Base-by-base conservation (phyloP, 30 jellyfish, hydroid and myxozoan species). In the Nemopilema nomurai region DNA sequence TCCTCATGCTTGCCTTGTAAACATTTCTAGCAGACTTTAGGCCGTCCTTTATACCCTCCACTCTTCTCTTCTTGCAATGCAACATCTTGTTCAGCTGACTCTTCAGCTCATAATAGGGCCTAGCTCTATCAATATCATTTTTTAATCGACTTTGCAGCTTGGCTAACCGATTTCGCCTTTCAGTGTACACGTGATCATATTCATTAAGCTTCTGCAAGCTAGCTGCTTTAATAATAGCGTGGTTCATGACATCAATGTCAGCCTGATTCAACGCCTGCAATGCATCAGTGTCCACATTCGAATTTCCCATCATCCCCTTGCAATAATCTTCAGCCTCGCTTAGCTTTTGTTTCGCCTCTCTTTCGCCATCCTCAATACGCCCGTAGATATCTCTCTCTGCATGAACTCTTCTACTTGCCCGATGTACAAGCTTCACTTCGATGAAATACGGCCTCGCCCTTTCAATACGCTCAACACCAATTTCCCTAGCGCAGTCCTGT, bases 51-150 rank as follows among this genome's bases (percentile, higher is more conserved):
- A 51, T 9, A 51, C 21, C 27, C 28, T 76, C 86, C 1, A 76
- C 27, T 63, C 18, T 8, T 23, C 30, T 67, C 30, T 53, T 52
- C 24, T 76, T 16, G 62, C 63, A 57, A 24, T 18, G 76, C 8
- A 76, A 51, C 76, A 49, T 52, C 64, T 28, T 76, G 64, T 76
- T 76, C 1, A 76, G 1, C 30, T 51, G 31, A 0, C 16, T 50
- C 63, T 76, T 76, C 25, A 76, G 74, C 16, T 76, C 86, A 76
- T 18, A 76, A 62, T 76, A 76, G 17, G 86, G 86, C 41, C 86
- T 76, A 1, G 86, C 86, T 49, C 27, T 76, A 18, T 51, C 76
- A 8, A 76, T 62, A 28, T 76, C 76, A 27, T 28, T 17, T 27
- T 63, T 28, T 62, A 76, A 51, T 7, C 64, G 8, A 0, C 28